Percentiles rank a stretch among this genome's conserved stretches.
Evolutionary conservation across 2,113 vertebrate species (phyloP).

Genomic region (Brachyistius frenatus): DNA sequence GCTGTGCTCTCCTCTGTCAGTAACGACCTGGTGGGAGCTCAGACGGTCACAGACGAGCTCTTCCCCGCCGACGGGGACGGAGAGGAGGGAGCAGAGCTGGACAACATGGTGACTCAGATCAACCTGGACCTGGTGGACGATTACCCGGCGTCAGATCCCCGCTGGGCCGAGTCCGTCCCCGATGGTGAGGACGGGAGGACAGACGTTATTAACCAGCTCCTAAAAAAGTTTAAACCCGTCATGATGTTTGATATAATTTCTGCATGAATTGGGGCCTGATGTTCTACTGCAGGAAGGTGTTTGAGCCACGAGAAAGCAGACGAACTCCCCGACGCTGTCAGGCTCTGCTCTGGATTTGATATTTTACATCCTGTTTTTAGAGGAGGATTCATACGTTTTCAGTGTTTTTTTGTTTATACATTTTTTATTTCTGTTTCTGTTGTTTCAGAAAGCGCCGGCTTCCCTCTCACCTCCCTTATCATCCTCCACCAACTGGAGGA

Average conservation of each 20-base stretch:
- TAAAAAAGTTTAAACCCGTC: too few relatives aligned
- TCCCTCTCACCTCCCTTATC: constrained; percentile 94
- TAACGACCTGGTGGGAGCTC: constrained; percentile 90
- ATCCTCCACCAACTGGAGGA: constrained; percentile 98
- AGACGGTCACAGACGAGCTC: constrained; percentile 88
- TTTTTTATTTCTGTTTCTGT: not conserved
- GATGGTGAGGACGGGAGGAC: constrained; percentile 85
- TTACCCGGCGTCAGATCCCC: constrained; percentile 95
- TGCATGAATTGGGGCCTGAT: too few relatives aligned
- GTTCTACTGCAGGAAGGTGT: too few relatives aligned
- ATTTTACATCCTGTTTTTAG: not conserved
- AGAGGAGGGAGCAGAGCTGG: constrained; percentile 86
- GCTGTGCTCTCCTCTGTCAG: constrained; percentile 72
- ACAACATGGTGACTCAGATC: constrained; percentile 89
- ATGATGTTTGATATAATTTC: too few relatives aligned
- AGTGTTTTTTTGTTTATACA: not conserved
- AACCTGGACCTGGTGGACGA: constrained; percentile 95
- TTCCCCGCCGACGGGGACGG: constrained; percentile 84
- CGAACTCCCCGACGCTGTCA: too few relatives aligned
- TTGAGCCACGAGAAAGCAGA: too few relatives aligned
- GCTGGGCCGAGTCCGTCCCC: constrained; percentile 97
- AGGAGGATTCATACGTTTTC: not conserved
- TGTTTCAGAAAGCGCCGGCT: constrained; percentile 89
- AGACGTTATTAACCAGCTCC: not conserved
- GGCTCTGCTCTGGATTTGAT: not conserved